Evolutionary conservation across 2,888 invertebrate species (phyloP), one percentile per base, ranked within the genome.

Genomic region (Parnassius orleans): DNA sequence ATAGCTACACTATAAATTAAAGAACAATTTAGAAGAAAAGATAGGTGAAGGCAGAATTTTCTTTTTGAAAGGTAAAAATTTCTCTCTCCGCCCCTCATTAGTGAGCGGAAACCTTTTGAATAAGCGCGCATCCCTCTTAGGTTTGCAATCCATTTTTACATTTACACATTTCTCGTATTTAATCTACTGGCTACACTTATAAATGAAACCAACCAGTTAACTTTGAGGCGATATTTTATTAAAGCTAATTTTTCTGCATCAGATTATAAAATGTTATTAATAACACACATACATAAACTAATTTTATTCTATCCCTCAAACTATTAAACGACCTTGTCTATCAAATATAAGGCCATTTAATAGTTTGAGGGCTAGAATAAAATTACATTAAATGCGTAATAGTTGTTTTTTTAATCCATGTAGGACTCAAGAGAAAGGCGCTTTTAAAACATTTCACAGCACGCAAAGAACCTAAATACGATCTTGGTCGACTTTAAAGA

Each of bases 51-150:
- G 66, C 60, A 64, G 69, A 69, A 69, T 69, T 69, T 69, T 68
- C 70, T 70, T 72, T 72, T 68, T 63, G 69, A 71, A 69, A 69
- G 70, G 69, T 66, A 68, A 68, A 68, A 69, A 69, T 72, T 71
- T 43, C 65, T 66, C 61, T 67, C 68, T 66, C 58, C 70, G 68
- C 68, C 67, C 69, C 74, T 73, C 75, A 72, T 73, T 74, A 74
- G 69, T 64, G 58, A 63, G 66, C 63, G 67, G 66, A 68, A 67
- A 63, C 61, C 68, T 71, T 72, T 72, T 72, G 69, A 73, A 73
- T 69, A 64, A 62, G 66, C 58, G 69, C 65, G 71, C 70, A 69
- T 74, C 69, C 70, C 68, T 64, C 65, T 69, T 66, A 67, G 59
- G 66, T 67, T 63, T 69, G 69, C 68, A 69, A 69, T 72, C 69